Base-by-base conservation (phyloP, 2,888 invertebrate species). In the Melinopterus prodromus region DNA sequence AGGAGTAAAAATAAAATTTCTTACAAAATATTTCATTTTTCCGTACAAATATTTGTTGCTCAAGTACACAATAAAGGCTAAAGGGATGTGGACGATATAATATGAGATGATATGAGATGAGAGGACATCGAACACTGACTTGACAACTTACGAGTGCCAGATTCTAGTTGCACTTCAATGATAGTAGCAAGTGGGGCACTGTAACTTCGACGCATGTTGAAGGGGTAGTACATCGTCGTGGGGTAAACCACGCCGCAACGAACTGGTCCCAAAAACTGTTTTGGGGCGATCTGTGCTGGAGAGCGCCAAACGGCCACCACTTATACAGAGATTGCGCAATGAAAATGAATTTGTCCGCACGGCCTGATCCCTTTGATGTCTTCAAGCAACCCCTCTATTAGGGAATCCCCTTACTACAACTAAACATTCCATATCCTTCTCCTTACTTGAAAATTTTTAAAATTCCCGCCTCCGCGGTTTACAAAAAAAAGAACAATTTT, bases 121-220 rank as follows among this genome's bases (percentile, higher is more conserved):
- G 26, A 26, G 26, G 26, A 26, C 26, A 26, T 26, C 3, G 26
- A 26, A 26, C 26, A 26, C 26, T 26, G 26, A 26, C 26, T 26
- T 26, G 26, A 26, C 26, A 74, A 74, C 74, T 74, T 74, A 74
- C 74, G 36, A 74, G 74, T n/a, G 74, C 74, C 74, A 6, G 71
- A 71, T 74, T 74, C 74, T 15, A 26, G 74, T 74, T 74, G 36
- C 26, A 74, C 74, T 36, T 74, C 74, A 15, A 74, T 74, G n/a
- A 74, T 74, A 6, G 74, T 74, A 35, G 12, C 35, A 74, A 74
- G 74, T 26, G 74, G 74, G n/a, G 74, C 74, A 74, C 74, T 74
- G n/a, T 36, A 74, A 35, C 36, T 74, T 26, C 74, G 26, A 9
- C 36, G 16, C 74, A 74, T 36, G n/a, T 6, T 37, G 36, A 35